Base-by-base conservation (phyloP, 2,888 invertebrate genomes). In the Noctuana brunneofusca region DNA sequence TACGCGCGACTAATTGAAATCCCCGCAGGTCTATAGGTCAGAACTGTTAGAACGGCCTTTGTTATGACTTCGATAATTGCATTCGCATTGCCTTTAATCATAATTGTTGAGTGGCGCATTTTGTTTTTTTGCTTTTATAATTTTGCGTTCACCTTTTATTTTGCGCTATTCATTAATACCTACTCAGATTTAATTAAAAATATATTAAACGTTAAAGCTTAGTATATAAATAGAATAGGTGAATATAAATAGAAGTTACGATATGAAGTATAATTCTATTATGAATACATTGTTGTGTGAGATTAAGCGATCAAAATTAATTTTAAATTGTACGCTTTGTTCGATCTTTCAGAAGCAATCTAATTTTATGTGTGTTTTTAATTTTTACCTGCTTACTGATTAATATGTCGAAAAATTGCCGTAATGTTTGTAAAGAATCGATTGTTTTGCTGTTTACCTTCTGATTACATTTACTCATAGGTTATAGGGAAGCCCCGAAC, bases 1-100 rank as follows among this genome's bases (percentile, higher is more conserved):
- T 43, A 9, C 41, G 41, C 35, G 8, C 41, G 41, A 18, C 41
- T 43, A 43, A 43, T 43, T 43, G 41, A 43, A 43, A 43, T 43
- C 16, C 9, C 41, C 16, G 41, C 18, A 8, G 41, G 41, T 41
- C 8, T 43, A 43, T 43, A 43, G 41, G 41, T 43, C 41, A 43
- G 18, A 43, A 18, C 41, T 18, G 41, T 43, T 43, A 18, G 18
- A 5, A 11, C 18, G 41, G 41, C 41, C 18, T 43, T 43, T 43
- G 41, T 43, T 43, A 8, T 43, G 18, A 43, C 41, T 9, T 43
- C 41, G 41, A 43, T 43, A 43, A 43, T 43, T 43, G 18, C 41
- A 43, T 43, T n/a, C 41, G 41, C 41, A 43, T 18, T 43, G 41
- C 41, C 41, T 18, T 16, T 18, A n/a, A n/a, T 16, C 41, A 43